A percentile compares a stretch with the other conserved stretches of the same genome.
phyloP scores from a whole-genome alignment of 2,888 invertebrate genomes.

The Protophormia terraenovae region DNA sequence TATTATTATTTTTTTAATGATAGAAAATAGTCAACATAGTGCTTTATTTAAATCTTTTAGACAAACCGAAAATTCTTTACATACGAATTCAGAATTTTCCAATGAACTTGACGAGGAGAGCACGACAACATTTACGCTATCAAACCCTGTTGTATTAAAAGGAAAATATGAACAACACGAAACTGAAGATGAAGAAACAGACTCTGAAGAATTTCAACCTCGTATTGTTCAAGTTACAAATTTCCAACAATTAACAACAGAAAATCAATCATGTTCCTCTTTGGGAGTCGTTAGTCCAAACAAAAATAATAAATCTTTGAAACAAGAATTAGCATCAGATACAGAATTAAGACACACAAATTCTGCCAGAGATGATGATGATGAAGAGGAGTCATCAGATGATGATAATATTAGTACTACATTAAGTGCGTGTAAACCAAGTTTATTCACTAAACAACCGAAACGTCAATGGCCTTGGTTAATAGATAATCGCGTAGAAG shows the following conservation, averaged over 20 bases:
- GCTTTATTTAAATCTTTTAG: too few relatives aligned
- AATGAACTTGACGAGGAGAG: slow-evolving; percentile 45
- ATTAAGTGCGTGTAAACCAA: slow-evolving; percentile 75
- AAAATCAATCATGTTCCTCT: neutral
- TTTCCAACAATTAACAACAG: slow-evolving; percentile 72
- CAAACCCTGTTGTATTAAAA: neutral
- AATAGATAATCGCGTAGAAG: slow-evolving; percentile 69
- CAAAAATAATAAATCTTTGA: slow-evolving; percentile 63
- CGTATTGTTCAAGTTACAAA: slow-evolving; percentile 80
- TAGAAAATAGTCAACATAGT: too few relatives aligned
- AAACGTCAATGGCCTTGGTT: slow-evolving; percentile 82
- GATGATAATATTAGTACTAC: slow-evolving; percentile 35
- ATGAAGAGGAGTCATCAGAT: slow-evolving; percentile 40
- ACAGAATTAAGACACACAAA: slow-evolving; percentile 35
- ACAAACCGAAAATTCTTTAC: slow-evolving; percentile 56
- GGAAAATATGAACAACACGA: slow-evolving; percentile 43
- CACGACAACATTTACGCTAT: slow-evolving; percentile 4
- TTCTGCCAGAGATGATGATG: slow-evolving; percentile 19
- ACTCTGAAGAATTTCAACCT: slow-evolving; percentile 74
- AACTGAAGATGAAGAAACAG: slow-evolving; percentile 66
- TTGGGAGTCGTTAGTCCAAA: neutral
- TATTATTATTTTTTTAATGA: too few relatives aligned
- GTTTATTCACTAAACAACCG: slow-evolving; percentile 79
- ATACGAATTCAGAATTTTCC: slow-evolving; percentile 36
- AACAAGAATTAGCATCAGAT: slow-evolving; percentile 70